A percentile compares a stretch with the other conserved stretches of the same genome.
phyloP scores from a whole-genome alignment of 2,888 invertebrate genomes.

The Drosophila kanekoi region DNA sequence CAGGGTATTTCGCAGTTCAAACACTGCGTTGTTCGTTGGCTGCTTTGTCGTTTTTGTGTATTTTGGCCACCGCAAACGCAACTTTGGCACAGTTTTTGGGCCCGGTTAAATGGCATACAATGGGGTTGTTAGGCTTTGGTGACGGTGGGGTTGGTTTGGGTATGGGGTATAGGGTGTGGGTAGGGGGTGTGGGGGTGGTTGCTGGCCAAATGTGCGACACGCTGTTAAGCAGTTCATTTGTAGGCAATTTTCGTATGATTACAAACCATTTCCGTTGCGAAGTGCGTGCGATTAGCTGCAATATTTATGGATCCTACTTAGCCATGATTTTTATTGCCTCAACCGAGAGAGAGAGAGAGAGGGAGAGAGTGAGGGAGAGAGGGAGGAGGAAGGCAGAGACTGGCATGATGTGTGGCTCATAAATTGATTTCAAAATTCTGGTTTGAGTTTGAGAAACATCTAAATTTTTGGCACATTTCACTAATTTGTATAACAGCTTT shows the following conservation, averaged over 20 bases:
- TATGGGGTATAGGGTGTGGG: background rate
- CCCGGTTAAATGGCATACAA: constrained; percentile 65
- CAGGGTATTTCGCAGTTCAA: constrained; percentile 22
- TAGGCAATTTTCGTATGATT: constrained; percentile 79
- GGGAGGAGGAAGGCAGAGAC: background rate
- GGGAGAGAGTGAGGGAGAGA: background rate
- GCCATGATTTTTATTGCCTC: constrained; percentile 73
- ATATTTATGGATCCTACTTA: constrained; percentile 69
- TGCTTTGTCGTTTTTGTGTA: background rate
- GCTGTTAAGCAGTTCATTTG: constrained; percentile 80
- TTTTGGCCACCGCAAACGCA: constrained; percentile 34
- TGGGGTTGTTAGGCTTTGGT: constrained; percentile 29
- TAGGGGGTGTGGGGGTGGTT: constrained; percentile 1
- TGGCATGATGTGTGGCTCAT: constrained; percentile 39
- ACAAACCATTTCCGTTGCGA: constrained; percentile 63
- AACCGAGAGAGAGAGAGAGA: constrained; percentile 10
- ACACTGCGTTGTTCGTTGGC: background rate
- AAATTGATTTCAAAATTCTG: constrained; percentile 13
- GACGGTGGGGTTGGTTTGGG: background rate
- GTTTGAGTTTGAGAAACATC: constrained; percentile 10
- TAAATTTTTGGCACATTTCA: constrained; percentile 40
- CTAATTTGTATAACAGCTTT: constrained; percentile 61
- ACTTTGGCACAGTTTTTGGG: constrained; percentile 66
- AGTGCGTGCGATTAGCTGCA: constrained; percentile 65
- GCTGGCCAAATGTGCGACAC: constrained; percentile 69